Evolutionary conservation across 2,888 invertebrate species (phyloP).

Genomic region (Amblyteles armatorius): DNA sequence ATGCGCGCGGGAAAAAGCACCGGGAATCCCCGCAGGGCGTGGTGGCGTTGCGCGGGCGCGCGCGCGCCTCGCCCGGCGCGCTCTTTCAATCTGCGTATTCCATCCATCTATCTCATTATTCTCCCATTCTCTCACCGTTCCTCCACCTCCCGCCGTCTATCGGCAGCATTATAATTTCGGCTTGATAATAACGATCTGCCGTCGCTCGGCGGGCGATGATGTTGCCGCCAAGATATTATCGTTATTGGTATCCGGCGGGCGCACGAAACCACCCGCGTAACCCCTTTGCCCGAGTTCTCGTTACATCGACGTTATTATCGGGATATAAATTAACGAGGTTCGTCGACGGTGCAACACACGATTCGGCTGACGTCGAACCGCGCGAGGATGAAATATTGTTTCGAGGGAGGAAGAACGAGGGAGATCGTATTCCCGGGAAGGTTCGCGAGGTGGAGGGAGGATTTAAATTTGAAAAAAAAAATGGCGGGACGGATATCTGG

Average conservation of each 20-base stretch:
- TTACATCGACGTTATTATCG: conserved; percentile 49
- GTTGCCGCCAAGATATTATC: conserved; percentile 59
- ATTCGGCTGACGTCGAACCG: background rate
- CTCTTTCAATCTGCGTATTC: background rate
- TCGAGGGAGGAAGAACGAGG: background rate
- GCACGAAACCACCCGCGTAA: background rate
- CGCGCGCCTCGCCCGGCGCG: background rate
- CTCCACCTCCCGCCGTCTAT: background rate
- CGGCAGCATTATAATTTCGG: conserved; percentile 26
- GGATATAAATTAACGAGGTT: conserved; percentile 46
- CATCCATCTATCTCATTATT: background rate
- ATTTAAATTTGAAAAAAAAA: background rate
- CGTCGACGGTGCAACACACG: conserved; percentile 1
- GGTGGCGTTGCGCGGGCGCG: background rate
- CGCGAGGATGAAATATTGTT: background rate
- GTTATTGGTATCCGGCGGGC: conserved; percentile 37
- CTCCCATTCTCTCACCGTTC: background rate
- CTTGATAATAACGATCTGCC: conserved; percentile 53
- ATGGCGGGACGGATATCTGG: background rate
- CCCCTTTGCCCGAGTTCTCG: conserved; percentile 20
- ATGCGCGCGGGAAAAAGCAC: background rate
- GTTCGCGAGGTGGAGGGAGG: background rate
- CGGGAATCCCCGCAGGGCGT: conserved; percentile 24
- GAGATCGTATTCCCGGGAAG: background rate
- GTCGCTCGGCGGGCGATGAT: conserved; percentile 19